A percentile compares a stretch with the other conserved stretches of the same genome.
Evolutionary conservation across 2,797 vertebrate species (phyloP).

Genomic region (Acanthurus lineatus): DNA sequence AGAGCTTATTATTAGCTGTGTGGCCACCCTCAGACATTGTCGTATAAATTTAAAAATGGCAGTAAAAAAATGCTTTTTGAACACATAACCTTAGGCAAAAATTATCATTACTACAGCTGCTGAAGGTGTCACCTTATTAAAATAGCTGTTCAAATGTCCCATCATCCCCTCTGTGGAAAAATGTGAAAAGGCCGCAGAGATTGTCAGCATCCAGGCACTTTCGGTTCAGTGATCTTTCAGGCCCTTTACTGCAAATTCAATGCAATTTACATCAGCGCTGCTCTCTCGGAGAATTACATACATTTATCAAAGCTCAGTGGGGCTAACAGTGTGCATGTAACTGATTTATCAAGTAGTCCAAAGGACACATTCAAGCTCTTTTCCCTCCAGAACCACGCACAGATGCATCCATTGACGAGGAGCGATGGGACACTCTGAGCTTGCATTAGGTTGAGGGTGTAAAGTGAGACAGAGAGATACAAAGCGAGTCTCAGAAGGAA

Average conservation of each 20-base stretch:
- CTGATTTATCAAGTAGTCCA: slow-evolving; percentile 62
- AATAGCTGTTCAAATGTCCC: slow-evolving; percentile 31
- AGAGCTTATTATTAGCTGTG: too few relatives aligned
- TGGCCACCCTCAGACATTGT: too few relatives aligned
- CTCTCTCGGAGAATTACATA: slow-evolving; percentile 40
- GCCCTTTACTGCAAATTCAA: slow-evolving; percentile 61
- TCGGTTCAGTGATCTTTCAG: slow-evolving; percentile 36
- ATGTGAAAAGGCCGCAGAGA: slow-evolving; percentile 37
- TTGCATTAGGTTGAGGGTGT: slow-evolving; percentile 25
- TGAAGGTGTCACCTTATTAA: slow-evolving; percentile 38
- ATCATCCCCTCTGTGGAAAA: slow-evolving; percentile 14
- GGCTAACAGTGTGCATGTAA: slow-evolving; percentile 34
- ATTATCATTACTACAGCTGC: slow-evolving; percentile 28
- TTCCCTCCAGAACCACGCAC: slow-evolving; percentile 22
- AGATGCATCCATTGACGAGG: slow-evolving; percentile 44
- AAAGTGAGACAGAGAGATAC: slow-evolving; percentile 25
- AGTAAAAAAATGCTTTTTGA: neutral
- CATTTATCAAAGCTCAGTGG: slow-evolving; percentile 63
- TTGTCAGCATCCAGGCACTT: slow-evolving; percentile 9
- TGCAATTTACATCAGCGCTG: slow-evolving; percentile 43
- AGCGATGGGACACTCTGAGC: slow-evolving; percentile 21
- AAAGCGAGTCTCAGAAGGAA: slow-evolving; percentile 33
- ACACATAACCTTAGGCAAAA: slow-evolving; percentile 8
- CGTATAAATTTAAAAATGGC: slow-evolving; percentile 3
- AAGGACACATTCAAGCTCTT: slow-evolving; percentile 61